Evolutionary conservation across 2,888 invertebrate genomes (phyloP).

Genomic region (Drosophila kuntzei): DNA sequence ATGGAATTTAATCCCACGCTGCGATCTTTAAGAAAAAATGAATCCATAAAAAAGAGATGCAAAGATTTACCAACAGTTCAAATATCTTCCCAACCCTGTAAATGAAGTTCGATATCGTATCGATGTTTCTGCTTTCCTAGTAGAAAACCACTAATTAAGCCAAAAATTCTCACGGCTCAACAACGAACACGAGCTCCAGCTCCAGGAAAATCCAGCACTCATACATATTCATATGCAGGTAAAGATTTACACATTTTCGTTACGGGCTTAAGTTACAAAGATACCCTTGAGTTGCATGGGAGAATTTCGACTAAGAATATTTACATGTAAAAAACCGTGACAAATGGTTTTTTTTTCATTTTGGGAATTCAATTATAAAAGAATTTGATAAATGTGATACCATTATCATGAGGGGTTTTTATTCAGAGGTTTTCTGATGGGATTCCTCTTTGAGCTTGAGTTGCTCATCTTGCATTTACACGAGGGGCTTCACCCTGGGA

Average conservation of each 20-base stretch:
- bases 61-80: conserved; percentile 28
- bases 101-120: conserved; percentile 2
- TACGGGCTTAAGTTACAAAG: conserved; percentile 9
- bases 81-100: conserved; percentile 20
- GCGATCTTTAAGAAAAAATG: conserved; percentile 32
- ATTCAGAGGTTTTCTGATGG: neutral
- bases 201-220: conserved; percentile 15
- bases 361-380: conserved; percentile 16
- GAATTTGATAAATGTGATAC: conserved; percentile 10
- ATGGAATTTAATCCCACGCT: conserved; percentile 29
- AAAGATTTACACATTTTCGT: conserved; percentile 9
- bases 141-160: conserved; percentile 59
- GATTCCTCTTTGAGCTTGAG: neutral
- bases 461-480: conserved; percentile 9
- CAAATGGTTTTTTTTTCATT: conserved; percentile 4
- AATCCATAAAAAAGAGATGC: conserved; percentile 44
- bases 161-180: conserved; percentile 51
- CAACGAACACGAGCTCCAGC: conserved; percentile 15
- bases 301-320: neutral
- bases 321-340: conserved; percentile 12
- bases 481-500: conserved; percentile 1
- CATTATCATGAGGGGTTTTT: neutral
- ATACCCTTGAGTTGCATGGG: conserved; percentile 1
- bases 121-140: conserved; percentile 49
- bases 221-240: conserved; percentile 15